Conservation (phyloP, 2,113 vertebrate species). For the Aspiorhynchus laticeps region DNA sequence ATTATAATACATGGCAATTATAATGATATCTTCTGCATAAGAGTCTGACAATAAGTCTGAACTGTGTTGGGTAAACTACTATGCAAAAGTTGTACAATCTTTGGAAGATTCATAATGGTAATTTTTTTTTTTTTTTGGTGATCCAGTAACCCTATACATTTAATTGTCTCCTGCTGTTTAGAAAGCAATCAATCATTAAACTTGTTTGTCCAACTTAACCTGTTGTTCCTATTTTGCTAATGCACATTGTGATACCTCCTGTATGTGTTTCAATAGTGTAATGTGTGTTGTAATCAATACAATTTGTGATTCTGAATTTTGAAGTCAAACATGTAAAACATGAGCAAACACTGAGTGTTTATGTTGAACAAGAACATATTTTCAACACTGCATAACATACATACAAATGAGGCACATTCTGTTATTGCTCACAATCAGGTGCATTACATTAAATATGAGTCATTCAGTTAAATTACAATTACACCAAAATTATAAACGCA, state of each 20-base stretch:
- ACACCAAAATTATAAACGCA: no score
- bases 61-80: not conserved
- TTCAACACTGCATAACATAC: not conserved
- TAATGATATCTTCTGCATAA: not conserved
- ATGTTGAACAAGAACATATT: not conserved
- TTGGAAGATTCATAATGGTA: not conserved
- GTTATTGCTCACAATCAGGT: not conserved
- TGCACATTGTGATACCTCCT: not conserved
- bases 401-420: not conserved
- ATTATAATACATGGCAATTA: not conserved
- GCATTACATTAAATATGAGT: slow-evolving; percentile 10
- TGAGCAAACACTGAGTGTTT: not conserved
- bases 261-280: not conserved
- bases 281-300: not conserved
- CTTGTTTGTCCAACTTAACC: not conserved
- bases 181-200: not conserved
- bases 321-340: not conserved
- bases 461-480: not conserved
- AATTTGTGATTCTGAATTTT: not conserved
- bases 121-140: not conserved
- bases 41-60: not conserved
- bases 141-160: not conserved
- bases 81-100: not conserved
- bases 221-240: not conserved
- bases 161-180: not conserved